Percentiles rank a stretch among this genome's conserved stretches.
phyloP scores from a whole-genome alignment of 1,140 invertebrate genomes.

The Drosophila kohkoa region DNA sequence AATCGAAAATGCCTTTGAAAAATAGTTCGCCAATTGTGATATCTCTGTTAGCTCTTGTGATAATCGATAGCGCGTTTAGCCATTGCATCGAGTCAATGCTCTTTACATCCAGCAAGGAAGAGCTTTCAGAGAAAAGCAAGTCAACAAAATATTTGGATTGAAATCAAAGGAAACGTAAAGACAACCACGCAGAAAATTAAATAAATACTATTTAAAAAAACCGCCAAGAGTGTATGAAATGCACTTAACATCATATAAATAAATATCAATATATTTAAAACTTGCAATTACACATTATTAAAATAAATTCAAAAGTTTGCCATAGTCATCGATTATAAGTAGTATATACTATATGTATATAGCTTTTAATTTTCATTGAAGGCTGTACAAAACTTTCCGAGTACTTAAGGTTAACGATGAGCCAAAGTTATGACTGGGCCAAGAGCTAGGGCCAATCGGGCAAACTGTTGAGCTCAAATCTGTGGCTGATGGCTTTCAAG shows the following conservation, averaged over 20 bases:
- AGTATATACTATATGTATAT: no score
- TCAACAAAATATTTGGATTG: background rate
- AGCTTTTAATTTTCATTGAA: slow-evolving; percentile 14
- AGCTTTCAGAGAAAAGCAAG: background rate
- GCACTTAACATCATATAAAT: no score
- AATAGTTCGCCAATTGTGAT: background rate
- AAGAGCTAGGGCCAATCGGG: slow-evolving; percentile 32
- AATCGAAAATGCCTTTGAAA: slow-evolving; percentile 7
- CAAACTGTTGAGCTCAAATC: slow-evolving; percentile 57
- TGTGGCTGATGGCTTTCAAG: slow-evolving; percentile 53
- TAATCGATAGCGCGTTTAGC: slow-evolving; percentile 10
- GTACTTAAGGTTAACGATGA: slow-evolving; percentile 32
- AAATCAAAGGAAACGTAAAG: background rate
- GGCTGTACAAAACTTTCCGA: slow-evolving; percentile 4
- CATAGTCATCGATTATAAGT: background rate
- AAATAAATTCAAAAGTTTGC: slow-evolving; percentile 2
- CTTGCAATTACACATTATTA: background rate
- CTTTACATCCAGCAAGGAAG: background rate
- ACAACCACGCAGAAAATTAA: background rate
- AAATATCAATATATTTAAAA: no score
- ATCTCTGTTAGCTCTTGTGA: slow-evolving; percentile 17
- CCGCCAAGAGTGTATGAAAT: no score
- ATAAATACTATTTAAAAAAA: background rate
- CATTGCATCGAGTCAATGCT: background rate
- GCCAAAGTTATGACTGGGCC: slow-evolving; percentile 29